Percentiles rank a stretch among this genome's conserved stretches.
These are phyloP conservation scores for Hippocampus comes DNA, from an alignment of 2,113 vertebrate genomes.

Conservation along the genomic window DNA sequence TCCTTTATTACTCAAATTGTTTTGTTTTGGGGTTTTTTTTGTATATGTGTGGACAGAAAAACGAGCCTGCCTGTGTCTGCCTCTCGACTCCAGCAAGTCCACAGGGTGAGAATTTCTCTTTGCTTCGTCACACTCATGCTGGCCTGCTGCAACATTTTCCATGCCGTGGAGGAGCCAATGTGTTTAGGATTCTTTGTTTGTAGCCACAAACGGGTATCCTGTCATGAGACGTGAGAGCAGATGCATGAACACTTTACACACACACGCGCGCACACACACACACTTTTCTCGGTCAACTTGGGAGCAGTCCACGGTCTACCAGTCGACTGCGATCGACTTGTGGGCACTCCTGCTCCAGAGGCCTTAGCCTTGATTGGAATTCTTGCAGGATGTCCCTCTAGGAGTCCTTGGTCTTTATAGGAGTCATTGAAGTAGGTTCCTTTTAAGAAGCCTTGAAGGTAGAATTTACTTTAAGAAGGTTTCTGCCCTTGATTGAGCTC, in stretches of 20 bases:
- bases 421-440: neutral
- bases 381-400: too few relatives aligned
- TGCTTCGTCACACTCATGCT: neutral
- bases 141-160: neutral
- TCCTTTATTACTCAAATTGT: constrained; percentile 9
- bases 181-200: neutral
- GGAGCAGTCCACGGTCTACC: too few relatives aligned
- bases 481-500: neutral
- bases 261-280: too few relatives aligned
- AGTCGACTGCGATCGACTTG: too few relatives aligned
- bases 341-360: too few relatives aligned
- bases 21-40: constrained; percentile 4
- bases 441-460: neutral
- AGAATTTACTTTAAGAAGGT: neutral
- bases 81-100: constrained; percentile 67
- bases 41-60: constrained; percentile 66
- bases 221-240: neutral
- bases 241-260: neutral
- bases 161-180: constrained; percentile 1
- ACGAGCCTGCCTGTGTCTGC: constrained; percentile 73
- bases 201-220: neutral
- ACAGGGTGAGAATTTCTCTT: constrained; percentile 64
- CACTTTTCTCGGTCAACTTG: too few relatives aligned
- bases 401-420: neutral
- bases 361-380: neutral